phyloP scores from a whole-genome alignment of 1,140 invertebrate genomes.

The Eufriesea mexicana region DNA sequence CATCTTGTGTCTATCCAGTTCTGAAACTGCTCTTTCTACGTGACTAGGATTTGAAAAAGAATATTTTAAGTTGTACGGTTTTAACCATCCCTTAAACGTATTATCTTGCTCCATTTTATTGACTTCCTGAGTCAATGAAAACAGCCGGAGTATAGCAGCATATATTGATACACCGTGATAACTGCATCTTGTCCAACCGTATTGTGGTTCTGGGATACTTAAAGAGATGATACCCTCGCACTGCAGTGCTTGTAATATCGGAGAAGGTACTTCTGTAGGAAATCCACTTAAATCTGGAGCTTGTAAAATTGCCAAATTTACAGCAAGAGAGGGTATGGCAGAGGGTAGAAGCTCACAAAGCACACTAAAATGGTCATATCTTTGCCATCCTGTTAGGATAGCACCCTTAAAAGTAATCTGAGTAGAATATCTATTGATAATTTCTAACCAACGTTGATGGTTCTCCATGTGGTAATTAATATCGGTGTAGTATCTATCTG shows the following conservation, averaged over 20 bases:
- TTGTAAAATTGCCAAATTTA: constrained; percentile 83
- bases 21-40: constrained; percentile 86
- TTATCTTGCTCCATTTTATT: constrained; percentile 77
- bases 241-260: constrained; percentile 67
- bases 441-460: constrained; percentile 88
- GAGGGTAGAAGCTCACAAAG: constrained; percentile 89
- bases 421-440: constrained; percentile 83
- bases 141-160: constrained; percentile 69
- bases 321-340: constrained; percentile 87
- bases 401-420: constrained; percentile 84
- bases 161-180: constrained; percentile 76
- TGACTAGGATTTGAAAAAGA: constrained; percentile 89
- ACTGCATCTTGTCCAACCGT: constrained; percentile 78
- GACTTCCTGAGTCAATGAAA: constrained; percentile 73
- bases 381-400: constrained; percentile 88
- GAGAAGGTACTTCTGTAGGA: constrained; percentile 67
- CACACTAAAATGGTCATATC: constrained; percentile 92
- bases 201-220: constrained; percentile 77
- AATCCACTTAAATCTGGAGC: constrained; percentile 72
- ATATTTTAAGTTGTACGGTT: constrained; percentile 90
- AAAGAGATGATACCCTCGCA: constrained; percentile 74
- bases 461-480: constrained; percentile 86
- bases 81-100: constrained; percentile 87
- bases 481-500: constrained; percentile 86
- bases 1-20: constrained; percentile 86